Evolutionary conservation across 2,888 invertebrate species (phyloP), one percentile per base, ranked within the genome.

Genomic region (Falcaria lacertinaria): DNA sequence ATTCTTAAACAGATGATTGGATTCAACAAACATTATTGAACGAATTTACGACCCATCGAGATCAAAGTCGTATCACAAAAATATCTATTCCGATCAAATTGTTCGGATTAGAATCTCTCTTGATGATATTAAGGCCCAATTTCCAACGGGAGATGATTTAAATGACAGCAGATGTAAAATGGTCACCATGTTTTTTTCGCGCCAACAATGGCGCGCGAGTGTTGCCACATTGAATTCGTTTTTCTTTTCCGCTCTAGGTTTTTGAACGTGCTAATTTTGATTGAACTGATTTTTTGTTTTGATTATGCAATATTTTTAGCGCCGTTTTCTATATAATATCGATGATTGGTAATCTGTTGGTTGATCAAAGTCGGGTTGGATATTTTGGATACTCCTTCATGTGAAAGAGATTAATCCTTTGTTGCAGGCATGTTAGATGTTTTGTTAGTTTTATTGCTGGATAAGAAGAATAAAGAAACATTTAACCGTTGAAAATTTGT

Each of bases 21-120:
- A 78, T 80, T 78, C 74, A 77, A 82, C 78, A 80, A 83, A 84
- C 83, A 82, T 68, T 77, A 79, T 75, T 64, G 70, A 71, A 75
- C 67, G 64, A 74, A 80, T 84, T 83, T 84, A 85, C 80, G 80
- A 74, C 53, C 68, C 53, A 77, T 70, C 69, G 68, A 80, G 81
- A 85, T 85, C 84, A 84, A 84, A 82, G 77, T 75, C 60, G 62
- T 62, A 63, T 60, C 58, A 73, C 72, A 68, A 74, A 78, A 76
- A 75, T 76, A 74, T 69, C 54, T 60, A 56, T 63, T 60, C 60
- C 52, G 58, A 74, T 74, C 66, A 66, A 58, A 61, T 54, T 46
- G 48, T 22, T 43, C 39, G 60, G 45, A 51, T 52, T 51, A 56
- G 59, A 56, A 64, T 64, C 65, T 77, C 66, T 53, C 48, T 44